Evolutionary conservation across 2,888 invertebrate species (phyloP).

Genomic region (Dendrolimus pini): DNA sequence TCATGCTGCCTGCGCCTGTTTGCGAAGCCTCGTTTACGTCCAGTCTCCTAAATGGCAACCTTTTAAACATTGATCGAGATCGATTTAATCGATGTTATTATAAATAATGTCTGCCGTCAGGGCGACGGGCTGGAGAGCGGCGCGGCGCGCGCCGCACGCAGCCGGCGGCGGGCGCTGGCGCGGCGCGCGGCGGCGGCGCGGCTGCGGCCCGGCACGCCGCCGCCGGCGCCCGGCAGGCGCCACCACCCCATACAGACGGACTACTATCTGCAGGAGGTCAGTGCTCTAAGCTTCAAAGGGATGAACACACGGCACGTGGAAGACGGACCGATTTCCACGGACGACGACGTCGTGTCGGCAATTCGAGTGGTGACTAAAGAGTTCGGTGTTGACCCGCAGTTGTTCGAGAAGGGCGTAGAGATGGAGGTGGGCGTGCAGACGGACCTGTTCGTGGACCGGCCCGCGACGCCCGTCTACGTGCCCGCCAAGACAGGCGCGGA

Average conservation of each 20-base stretch:
- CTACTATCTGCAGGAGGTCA: conserved; percentile 89
- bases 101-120: conserved; percentile 20
- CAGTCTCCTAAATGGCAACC: no score
- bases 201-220: conserved; percentile 81
- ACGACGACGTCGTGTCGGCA: no score
- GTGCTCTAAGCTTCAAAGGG: background rate
- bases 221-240: conserved; percentile 87
- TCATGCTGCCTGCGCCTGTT: no score
- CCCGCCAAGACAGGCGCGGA: conserved; percentile 89
- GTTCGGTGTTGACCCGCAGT: conserved; percentile 35
- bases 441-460: conserved; percentile 89
- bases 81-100: no score
- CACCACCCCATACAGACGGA: conserved; percentile 95
- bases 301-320: no score
- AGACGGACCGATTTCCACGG: no score
- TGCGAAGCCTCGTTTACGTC: no score
- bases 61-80: no score
- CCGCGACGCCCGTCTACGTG: conserved; percentile 86
- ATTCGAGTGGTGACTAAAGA: no score
- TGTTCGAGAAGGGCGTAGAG: conserved; percentile 85
- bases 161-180: conserved; percentile 81
- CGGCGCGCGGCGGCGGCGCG: conserved; percentile 85
- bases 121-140: conserved; percentile 61
- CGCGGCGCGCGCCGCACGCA: conserved; percentile 58
- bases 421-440: conserved; percentile 90